Evolutionary conservation across 35 echinoderm and acorn worm species (phyloP).

Genomic region (Chiridota heheva): DNA sequence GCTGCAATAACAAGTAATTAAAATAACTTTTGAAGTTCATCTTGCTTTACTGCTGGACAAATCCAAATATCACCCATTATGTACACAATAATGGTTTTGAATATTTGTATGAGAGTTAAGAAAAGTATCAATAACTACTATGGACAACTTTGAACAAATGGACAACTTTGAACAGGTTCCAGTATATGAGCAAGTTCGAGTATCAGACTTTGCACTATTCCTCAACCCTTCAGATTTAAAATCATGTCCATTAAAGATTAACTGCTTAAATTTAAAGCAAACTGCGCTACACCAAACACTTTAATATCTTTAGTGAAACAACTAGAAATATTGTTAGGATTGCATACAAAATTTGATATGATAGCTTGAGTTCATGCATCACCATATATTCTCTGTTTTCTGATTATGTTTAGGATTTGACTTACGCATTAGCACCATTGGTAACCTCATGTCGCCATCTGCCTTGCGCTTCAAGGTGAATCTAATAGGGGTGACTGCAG

Average conservation of each 20-base stretch:
- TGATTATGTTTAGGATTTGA: too few relatives aligned
- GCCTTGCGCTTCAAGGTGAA: slow-evolving; percentile 41
- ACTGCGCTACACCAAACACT: too few relatives aligned
- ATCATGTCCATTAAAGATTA: too few relatives aligned
- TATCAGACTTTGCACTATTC: neutral
- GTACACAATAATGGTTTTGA: neutral
- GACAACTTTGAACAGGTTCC: neutral
- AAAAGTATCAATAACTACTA: neutral
- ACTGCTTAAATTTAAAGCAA: too few relatives aligned
- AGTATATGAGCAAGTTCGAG: neutral
- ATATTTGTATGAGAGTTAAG: neutral
- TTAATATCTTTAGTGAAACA: too few relatives aligned
- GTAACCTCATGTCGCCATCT: slow-evolving; percentile 38
- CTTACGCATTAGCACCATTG: slow-evolving; percentile 59
- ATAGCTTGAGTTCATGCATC: too few relatives aligned
- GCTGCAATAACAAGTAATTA: slow-evolving; percentile 23
- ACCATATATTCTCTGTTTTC: too few relatives aligned
- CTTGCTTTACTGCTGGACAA: neutral
- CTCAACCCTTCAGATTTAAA: too few relatives aligned
- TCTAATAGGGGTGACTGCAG: slow-evolving; percentile 38
- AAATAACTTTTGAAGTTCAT: neutral
- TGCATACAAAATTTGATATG: too few relatives aligned
- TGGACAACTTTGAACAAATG: neutral
- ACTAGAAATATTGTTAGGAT: too few relatives aligned
- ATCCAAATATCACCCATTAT: neutral